phyloP scores from a whole-genome alignment of 1,140 invertebrate genomes.

The Drosophila novamexicana region DNA sequence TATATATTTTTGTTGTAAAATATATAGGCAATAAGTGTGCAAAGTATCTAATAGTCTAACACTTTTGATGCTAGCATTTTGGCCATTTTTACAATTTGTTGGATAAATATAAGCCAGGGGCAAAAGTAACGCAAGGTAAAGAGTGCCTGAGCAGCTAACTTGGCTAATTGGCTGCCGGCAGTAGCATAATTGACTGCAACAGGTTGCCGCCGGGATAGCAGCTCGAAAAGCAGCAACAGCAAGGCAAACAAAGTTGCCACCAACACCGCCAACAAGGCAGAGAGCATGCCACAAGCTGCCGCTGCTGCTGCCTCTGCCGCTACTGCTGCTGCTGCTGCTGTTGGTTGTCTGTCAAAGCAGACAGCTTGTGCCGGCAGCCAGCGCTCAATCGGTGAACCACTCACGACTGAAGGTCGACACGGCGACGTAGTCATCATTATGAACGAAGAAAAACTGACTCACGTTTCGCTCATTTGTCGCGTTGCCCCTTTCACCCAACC shows the following conservation, averaged over 20 bases:
- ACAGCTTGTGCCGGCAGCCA: slow-evolving; percentile 40
- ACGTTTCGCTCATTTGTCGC: slow-evolving; percentile 75
- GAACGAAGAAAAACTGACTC: slow-evolving; percentile 49
- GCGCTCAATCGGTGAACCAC: slow-evolving; percentile 7
- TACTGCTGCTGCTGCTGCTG: slow-evolving; percentile 11
- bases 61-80: not conserved
- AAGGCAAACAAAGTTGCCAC: slow-evolving; percentile 10
- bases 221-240: not conserved
- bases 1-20: no score
- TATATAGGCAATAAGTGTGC: no score
- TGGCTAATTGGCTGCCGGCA: slow-evolving; percentile 33
- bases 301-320: slow-evolving; percentile 22
- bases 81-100: not conserved
- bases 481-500: slow-evolving; percentile 39
- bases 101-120: not conserved
- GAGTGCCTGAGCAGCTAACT: slow-evolving; percentile 11
- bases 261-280: slow-evolving; percentile 7
- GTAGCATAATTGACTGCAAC: slow-evolving; percentile 31
- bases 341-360: slow-evolving; percentile 68
- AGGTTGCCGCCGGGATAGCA: slow-evolving; percentile 14
- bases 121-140: slow-evolving; percentile 3
- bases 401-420: slow-evolving; percentile 55
- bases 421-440: slow-evolving; percentile 15
- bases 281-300: slow-evolving; percentile 29
- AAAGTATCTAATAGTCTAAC: not conserved